These are phyloP conservation scores for Mylabris phalerata DNA, from an alignment of 1,140 invertebrate genomes.

Conservation along the genomic window DNA sequence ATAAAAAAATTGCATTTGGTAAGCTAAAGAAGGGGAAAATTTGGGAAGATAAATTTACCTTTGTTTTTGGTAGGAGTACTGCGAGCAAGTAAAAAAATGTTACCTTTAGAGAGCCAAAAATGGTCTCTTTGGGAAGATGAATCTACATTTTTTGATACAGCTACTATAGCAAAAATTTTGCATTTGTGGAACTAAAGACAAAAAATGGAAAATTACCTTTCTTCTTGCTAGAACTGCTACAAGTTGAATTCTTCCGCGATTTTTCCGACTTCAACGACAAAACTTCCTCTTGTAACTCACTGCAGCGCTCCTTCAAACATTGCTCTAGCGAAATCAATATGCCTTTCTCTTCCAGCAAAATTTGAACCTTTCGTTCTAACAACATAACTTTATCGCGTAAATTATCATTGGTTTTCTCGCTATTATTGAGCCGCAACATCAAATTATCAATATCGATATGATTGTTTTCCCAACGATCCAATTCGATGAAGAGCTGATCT, in stretches of 20 bases:
- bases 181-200: neutral
- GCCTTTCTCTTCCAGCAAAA: conserved; percentile 71
- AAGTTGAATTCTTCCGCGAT: conserved; percentile 19
- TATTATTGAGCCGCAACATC: conserved; percentile 49
- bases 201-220: conserved; percentile 6
- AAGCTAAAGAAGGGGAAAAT: no score
- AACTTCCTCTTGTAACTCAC: conserved; percentile 57
- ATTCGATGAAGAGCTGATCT: conserved; percentile 55
- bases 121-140: no score
- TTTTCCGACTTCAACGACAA: conserved; percentile 34
- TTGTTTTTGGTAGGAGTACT: no score
- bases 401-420: conserved; percentile 51
- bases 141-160: no score
- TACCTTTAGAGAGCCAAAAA: no score
- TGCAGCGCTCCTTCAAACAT: conserved; percentile 66
- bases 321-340: conserved; percentile 68
- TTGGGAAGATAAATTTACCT: no score
- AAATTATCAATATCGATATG: conserved; percentile 64
- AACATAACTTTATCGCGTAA: conserved; percentile 56
- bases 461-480: conserved; percentile 62
- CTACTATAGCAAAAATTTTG: neutral
- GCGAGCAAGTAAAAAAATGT: no score
- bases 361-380: conserved; percentile 63
- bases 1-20: no score
- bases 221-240: conserved; percentile 16